Base-by-base conservation (phyloP, 1,140 invertebrate genomes). In the Colletes latitarsis region DNA sequence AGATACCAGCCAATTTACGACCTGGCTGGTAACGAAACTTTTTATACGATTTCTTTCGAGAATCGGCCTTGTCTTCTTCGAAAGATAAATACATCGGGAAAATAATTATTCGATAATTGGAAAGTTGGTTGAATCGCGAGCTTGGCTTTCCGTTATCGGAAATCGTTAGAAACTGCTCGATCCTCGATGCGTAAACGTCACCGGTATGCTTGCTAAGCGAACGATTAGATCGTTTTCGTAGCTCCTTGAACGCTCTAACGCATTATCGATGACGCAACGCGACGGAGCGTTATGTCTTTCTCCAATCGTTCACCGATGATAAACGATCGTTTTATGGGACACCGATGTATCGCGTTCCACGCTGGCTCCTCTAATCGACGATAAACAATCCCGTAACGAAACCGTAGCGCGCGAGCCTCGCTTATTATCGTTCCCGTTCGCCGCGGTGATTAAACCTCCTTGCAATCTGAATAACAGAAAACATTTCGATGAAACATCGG, bases 391-490 rank as follows among this genome's bases (percentile, higher is more conserved):
- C 62, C 43, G 21, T 15, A 58, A 41, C n/a, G 62, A 41, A 75
- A 66, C 9, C 39, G 8, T 19, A 21, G 12, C 9, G 43, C 39
- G 30, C 30, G 30, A 15, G 62, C 62, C 6, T 1, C 53, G 53
- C 19, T 76, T 67, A 55, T 72, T 81, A 81, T 84, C 71, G 52
- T 58, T 49, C 74, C 15, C 9, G 19, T 21, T 21, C 39, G 15
- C 58, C 21, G 39, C 52, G 75, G 77, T 87, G 88, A 89, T 88
- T 88, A 89, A 89, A 69, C 49, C 43, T 10, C n/a, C 21, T 77
- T 84, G 83, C 83, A 83, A 87, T 82, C 82, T 70, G 57, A 74
- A 83, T 82, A 87, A 87, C 72, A 83, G 81, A 84, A 89, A 88
- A 83, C 83, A 89, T 84, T 85, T 69, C 62, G 76, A 73, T 17